Percentiles rank a stretch among this genome's conserved stretches.
phyloP scores from a whole-genome alignment of 2,113 vertebrate genomes.

The Epinephelus lanceolatus region DNA sequence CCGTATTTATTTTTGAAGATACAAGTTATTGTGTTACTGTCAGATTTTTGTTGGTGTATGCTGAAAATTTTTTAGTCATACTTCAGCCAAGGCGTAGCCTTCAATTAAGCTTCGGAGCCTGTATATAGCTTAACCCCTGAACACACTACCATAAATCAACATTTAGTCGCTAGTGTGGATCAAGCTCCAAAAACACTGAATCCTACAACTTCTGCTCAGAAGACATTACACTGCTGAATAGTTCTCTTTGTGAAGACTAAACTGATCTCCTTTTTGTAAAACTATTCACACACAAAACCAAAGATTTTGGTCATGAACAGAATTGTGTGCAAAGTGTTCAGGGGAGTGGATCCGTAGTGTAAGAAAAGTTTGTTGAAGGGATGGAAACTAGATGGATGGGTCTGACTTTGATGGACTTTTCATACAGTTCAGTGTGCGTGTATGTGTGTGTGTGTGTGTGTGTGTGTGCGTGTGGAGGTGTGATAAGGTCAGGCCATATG shows the following conservation, averaged over 20 bases:
- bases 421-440: constrained; percentile 1
- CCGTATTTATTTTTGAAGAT: no score
- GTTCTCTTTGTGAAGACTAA: not conserved
- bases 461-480: constrained; percentile 23
- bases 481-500: constrained; percentile 79
- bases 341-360: not conserved
- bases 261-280: not conserved
- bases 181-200: not conserved
- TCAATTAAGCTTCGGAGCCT: not conserved
- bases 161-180: not conserved
- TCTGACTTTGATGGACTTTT: constrained; percentile 35
- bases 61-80: not conserved
- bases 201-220: not conserved
- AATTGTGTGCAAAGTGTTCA: not conserved
- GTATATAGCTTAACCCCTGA: not conserved
- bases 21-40: not conserved
- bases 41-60: not conserved
- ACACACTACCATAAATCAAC: not conserved
- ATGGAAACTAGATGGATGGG: not conserved
- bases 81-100: no score
- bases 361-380: not conserved
- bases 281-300: no score
- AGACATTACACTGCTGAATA: not conserved
- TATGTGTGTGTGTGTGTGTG: constrained; percentile 20
- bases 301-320: not conserved